Evolutionary conservation across 2,797 vertebrate species (phyloP).

Genomic region (Galago senegalensis): DNA sequence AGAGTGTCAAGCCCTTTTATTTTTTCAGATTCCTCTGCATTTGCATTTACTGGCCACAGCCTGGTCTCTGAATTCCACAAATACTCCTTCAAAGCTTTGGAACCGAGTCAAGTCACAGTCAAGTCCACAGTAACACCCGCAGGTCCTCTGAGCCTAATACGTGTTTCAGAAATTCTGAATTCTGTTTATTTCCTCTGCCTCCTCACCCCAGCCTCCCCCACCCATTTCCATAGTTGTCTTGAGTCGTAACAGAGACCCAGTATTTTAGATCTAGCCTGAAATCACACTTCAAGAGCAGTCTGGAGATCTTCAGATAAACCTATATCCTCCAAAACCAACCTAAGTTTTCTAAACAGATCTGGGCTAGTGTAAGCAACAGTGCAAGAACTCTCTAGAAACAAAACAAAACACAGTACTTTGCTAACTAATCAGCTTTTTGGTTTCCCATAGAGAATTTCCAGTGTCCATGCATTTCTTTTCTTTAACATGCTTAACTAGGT

Average conservation of each 20-base stretch:
- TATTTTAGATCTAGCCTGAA: constrained; percentile 5
- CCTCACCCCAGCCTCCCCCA: too few relatives aligned
- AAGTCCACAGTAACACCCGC: background rate
- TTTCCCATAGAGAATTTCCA: background rate
- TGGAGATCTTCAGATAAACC: constrained; percentile 25
- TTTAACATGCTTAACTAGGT: background rate
- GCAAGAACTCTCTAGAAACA: constrained; percentile 43
- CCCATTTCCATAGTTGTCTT: background rate
- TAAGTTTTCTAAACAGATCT: constrained; percentile 30
- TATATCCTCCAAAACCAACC: background rate
- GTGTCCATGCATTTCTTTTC: background rate
- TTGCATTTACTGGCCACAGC: background rate
- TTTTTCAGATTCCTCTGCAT: background rate
- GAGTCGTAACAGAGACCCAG: background rate
- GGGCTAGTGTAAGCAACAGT: background rate
- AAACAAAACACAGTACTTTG: background rate
- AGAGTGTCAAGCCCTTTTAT: background rate
- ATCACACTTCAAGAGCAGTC: constrained; percentile 7
- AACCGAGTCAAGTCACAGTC: background rate
- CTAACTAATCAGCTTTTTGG: constrained; percentile 29
- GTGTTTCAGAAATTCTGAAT: constrained; percentile 34
- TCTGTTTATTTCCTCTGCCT: background rate
- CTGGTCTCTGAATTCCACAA: background rate
- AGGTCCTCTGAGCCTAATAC: background rate
- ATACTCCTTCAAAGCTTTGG: background rate